Conservation (phyloP, 2,888 invertebrate genomes). For the Patella pellucida region DNA sequence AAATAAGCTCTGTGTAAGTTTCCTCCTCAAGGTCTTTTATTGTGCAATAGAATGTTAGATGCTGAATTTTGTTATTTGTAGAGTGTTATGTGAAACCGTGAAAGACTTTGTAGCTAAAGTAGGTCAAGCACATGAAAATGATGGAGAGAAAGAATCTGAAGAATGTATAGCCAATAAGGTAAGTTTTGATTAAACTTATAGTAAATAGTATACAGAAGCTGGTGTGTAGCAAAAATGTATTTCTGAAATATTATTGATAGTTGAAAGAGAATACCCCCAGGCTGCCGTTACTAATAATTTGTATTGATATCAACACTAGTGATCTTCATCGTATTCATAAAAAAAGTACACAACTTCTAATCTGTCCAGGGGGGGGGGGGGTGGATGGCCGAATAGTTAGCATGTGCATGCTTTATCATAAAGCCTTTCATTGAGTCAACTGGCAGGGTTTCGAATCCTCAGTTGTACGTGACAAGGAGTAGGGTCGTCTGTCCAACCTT, state of each 20-base stretch:
- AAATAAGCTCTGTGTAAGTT: background rate
- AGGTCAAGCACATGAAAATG: slow-evolving; percentile 63
- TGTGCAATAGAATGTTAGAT: slow-evolving; percentile 8
- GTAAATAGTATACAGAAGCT: slow-evolving; percentile 11
- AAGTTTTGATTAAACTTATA: background rate
- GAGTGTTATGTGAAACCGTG: slow-evolving; percentile 82
- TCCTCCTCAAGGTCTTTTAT: background rate
- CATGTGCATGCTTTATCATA: background rate
- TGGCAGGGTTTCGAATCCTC: too few relatives aligned
- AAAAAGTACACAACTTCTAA: too few relatives aligned
- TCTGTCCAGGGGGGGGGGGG: too few relatives aligned
- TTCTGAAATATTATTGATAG: background rate
- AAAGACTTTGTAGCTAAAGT: slow-evolving; percentile 80
- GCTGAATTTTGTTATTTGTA: slow-evolving; percentile 40
- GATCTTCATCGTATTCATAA: too few relatives aligned
- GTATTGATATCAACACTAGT: too few relatives aligned
- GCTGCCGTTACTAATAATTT: background rate
- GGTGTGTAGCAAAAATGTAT: background rate
- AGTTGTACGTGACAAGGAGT: too few relatives aligned
- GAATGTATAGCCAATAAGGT: slow-evolving; percentile 38
- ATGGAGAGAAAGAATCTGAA: slow-evolving; percentile 39
- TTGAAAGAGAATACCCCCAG: background rate
- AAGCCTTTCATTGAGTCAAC: background rate
- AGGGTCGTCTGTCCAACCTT: too few relatives aligned
- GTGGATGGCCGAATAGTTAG: too few relatives aligned